Evolutionary conservation across 2,888 invertebrate genomes (phyloP).

Genomic region (Drosophila helvetica): DNA sequence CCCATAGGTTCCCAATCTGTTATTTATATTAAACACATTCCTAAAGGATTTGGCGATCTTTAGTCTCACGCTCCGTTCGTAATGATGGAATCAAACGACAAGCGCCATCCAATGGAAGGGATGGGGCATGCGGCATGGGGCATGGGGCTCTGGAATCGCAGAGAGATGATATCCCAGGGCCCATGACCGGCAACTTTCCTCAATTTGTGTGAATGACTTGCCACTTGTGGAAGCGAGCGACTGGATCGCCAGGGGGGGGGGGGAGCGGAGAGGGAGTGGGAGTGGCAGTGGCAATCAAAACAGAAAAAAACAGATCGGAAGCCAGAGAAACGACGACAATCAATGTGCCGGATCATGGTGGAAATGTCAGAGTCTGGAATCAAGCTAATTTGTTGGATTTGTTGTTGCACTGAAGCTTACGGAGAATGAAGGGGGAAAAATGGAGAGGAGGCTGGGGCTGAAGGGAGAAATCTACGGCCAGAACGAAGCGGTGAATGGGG

Average conservation of each 20-base stretch:
- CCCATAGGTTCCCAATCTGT: too few species aligned
- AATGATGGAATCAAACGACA: neutral
- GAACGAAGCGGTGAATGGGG: neutral
- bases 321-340: constrained; percentile 20
- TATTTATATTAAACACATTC: too few species aligned
- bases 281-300: neutral
- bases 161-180: neutral
- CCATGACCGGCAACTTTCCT: constrained; percentile 49
- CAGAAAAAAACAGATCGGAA: constrained; percentile 44
- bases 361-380: constrained; percentile 55
- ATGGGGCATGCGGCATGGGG: neutral
- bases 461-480: constrained; percentile 12
- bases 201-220: constrained; percentile 66
- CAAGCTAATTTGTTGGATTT: constrained; percentile 66
- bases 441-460: neutral
- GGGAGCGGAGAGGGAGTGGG: neutral
- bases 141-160: neutral
- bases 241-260: neutral
- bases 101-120: neutral
- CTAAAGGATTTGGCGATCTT: too few species aligned
- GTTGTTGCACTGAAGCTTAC: constrained; percentile 69
- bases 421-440: constrained; percentile 17
- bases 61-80: too few species aligned
- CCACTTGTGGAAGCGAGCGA: constrained; percentile 52
- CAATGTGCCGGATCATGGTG: constrained; percentile 53